phyloP scores from a whole-genome alignment of 1,140 invertebrate genomes.

The Diorhabda elongata region DNA sequence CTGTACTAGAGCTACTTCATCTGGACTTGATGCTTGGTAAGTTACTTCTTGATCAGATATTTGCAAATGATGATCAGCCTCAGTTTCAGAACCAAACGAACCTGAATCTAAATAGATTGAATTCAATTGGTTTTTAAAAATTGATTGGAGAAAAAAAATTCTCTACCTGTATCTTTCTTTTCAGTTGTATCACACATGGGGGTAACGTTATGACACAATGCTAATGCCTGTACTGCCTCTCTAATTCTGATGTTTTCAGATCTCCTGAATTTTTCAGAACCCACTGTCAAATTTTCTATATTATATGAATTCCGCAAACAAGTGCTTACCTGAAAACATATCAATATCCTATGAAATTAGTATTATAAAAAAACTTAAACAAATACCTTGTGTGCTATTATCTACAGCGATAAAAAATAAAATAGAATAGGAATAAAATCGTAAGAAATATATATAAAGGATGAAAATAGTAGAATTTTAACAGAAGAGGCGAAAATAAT shows the following conservation, averaged over 20 bases:
- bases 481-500: too few relatives aligned
- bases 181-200: conserved; percentile 80
- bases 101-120: conserved; percentile 33
- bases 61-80: conserved; percentile 62
- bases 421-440: too few relatives aligned
- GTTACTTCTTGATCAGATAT: conserved; percentile 45
- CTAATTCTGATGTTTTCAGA: conserved; percentile 76
- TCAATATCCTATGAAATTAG: too few relatives aligned
- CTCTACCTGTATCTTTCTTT: conserved; percentile 44
- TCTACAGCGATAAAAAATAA: too few relatives aligned
- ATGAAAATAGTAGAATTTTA: too few relatives aligned
- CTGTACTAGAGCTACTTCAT: conserved; percentile 83
- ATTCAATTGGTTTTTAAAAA: background rate
- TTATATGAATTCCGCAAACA: conserved; percentile 49
- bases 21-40: conserved; percentile 90
- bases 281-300: conserved; percentile 13
- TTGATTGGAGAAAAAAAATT: background rate
- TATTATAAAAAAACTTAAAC: too few relatives aligned
- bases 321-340: conserved; percentile 34
- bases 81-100: conserved; percentile 62
- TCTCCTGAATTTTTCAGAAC: conserved; percentile 44
- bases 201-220: conserved; percentile 98
- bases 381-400: too few relatives aligned
- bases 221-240: conserved; percentile 90
- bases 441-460: too few relatives aligned